Evolutionary conservation across 2,113 vertebrate genomes (phyloP).

Genomic region (Malurus cyaneus): DNA sequence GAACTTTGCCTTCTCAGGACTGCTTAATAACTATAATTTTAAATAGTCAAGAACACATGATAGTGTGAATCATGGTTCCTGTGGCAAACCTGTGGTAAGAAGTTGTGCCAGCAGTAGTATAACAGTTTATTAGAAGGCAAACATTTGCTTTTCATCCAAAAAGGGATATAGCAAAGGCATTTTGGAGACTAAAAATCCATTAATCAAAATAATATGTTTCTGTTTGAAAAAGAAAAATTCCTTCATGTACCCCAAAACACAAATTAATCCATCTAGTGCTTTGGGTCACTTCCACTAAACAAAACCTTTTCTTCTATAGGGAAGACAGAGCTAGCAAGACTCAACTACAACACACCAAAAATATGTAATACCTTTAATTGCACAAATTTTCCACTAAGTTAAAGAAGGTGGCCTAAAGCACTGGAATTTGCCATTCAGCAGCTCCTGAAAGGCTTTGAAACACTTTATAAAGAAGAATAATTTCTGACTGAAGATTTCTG

Average conservation of each 20-base stretch:
- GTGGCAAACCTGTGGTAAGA: conserved; percentile 55
- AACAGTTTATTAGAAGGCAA: conserved; percentile 51
- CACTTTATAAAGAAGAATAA: background rate
- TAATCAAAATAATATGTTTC: conserved; percentile 23
- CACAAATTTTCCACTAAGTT: background rate
- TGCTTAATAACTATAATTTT: conserved; percentile 45
- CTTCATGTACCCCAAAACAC: background rate
- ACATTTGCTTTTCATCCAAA: conserved; percentile 14
- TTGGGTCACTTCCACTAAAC: background rate
- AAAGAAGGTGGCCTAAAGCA: background rate
- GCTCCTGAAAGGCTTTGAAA: background rate
- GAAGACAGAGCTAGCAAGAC: background rate
- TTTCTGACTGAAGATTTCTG: conserved; percentile 28
- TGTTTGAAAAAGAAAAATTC: conserved; percentile 25
- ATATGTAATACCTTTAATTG: background rate
- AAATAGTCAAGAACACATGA: conserved; percentile 21
- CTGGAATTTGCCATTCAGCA: background rate
- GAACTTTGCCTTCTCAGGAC: conserved; percentile 30
- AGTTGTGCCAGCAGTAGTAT: conserved; percentile 8
- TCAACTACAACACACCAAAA: background rate
- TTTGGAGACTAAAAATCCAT: conserved; percentile 2
- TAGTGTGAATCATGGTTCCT: conserved; percentile 60
- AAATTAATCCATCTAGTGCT: background rate
- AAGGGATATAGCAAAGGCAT: background rate
- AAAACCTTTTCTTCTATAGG: background rate